Evolutionary conservation across 2,113 vertebrate genomes (phyloP).

Genomic region (Edolisoma coerulescens): DNA sequence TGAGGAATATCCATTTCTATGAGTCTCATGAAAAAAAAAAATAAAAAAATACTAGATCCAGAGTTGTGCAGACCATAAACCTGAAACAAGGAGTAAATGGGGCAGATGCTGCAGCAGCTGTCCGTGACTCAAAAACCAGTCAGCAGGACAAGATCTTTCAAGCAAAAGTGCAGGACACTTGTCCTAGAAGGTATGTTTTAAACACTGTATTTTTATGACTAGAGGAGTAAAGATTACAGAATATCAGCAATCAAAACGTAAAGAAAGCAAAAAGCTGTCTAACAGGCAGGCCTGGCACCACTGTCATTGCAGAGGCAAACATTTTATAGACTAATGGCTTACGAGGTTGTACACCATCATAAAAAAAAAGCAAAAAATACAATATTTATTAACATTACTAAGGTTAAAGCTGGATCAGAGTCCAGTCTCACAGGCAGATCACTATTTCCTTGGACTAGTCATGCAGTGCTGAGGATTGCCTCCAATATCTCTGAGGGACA

Average conservation of each 20-base stretch:
- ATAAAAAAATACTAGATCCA: background rate
- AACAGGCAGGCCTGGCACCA: background rate
- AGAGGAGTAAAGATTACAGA: background rate
- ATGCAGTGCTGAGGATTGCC: background rate
- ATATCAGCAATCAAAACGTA: background rate
- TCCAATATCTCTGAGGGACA: background rate
- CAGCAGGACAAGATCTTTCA: background rate
- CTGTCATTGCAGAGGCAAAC: background rate
- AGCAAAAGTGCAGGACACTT: background rate
- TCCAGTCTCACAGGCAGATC: background rate
- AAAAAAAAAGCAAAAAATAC: background rate
- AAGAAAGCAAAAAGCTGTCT: background rate
- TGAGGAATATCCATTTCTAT: background rate
- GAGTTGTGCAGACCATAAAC: background rate
- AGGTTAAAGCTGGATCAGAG: background rate
- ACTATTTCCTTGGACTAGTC: background rate
- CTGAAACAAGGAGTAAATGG: background rate
- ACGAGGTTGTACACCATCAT: background rate
- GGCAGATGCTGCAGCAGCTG: background rate
- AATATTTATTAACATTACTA: background rate
- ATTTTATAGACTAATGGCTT: background rate
- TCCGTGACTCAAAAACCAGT: background rate
- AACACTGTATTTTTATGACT: background rate
- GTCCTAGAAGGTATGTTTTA: background rate
- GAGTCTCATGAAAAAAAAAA: background rate